Percentiles rank a stretch among this genome's conserved stretches.
phyloP scores from a whole-genome alignment of 2,797 vertebrate genomes.

The Gadopsis marmoratus region DNA sequence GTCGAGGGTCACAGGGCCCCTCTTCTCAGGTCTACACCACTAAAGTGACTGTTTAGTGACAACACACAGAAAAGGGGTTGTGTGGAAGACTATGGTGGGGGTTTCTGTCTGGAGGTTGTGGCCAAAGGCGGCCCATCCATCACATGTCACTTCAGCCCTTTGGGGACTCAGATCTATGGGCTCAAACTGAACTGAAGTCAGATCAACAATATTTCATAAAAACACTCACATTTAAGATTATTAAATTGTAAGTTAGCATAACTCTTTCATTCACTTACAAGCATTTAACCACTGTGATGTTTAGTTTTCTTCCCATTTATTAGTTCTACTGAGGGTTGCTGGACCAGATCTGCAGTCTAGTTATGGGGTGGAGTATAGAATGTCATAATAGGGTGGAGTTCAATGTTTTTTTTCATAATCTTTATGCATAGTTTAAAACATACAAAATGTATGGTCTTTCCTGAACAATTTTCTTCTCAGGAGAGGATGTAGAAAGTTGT shows the following conservation, averaged over 20 bases:
- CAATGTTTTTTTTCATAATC: conserved; percentile 32
- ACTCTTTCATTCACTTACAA: not conserved
- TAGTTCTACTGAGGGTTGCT: not conserved
- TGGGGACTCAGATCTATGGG: conserved; percentile 52
- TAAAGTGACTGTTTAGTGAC: conserved; percentile 83
- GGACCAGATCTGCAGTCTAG: not conserved
- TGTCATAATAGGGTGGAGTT: conserved; percentile 44
- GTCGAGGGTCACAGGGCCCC: conserved; percentile 75
- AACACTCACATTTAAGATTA: conserved; percentile 3
- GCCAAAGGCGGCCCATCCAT: conserved; percentile 78
- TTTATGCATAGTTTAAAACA: conserved; percentile 35
- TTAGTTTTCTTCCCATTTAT: not conserved
- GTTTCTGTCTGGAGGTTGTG: conserved; percentile 60
- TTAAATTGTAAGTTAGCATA: not conserved
- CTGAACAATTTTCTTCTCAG: conserved; percentile 38
- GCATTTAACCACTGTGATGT: conserved; percentile 21
- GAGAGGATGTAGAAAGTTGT: conserved; percentile 39
- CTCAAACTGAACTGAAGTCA: conserved; percentile 51
- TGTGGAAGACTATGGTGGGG: conserved; percentile 55
- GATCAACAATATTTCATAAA: conserved; percentile 37
- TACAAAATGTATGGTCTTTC: conserved; percentile 43
- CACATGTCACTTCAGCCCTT: conserved; percentile 74
- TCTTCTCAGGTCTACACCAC: conserved; percentile 72
- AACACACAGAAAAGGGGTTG: conserved; percentile 74
- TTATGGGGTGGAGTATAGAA: not conserved